Conservation (phyloP, 1,140 invertebrate species). For the Diorhabda sublineata region DNA sequence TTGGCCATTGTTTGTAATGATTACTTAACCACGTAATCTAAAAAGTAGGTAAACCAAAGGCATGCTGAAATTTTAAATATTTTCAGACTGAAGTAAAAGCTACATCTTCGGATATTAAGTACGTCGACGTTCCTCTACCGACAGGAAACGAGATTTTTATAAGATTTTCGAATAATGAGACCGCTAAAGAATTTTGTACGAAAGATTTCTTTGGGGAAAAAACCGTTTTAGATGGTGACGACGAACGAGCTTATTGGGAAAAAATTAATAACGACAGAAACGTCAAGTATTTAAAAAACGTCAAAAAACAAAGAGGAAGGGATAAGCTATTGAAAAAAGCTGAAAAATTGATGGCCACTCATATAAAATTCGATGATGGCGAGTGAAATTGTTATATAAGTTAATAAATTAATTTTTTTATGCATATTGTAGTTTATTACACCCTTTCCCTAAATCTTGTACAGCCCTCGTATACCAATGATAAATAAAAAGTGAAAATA, state of each 20-base stretch:
- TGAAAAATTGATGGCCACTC: slow-evolving; percentile 57
- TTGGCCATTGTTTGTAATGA: too few relatives aligned
- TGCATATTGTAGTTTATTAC: too few relatives aligned
- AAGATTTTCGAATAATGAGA: slow-evolving; percentile 40
- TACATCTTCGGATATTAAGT: slow-evolving; percentile 42
- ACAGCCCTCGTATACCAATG: too few relatives aligned
- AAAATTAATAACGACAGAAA: slow-evolving; percentile 58
- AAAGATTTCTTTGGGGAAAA: slow-evolving; percentile 30
- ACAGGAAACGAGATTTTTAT: slow-evolving; percentile 40
- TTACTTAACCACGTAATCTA: too few relatives aligned
- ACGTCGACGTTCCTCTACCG: slow-evolving; percentile 46
- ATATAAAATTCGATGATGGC: slow-evolving; percentile 59
- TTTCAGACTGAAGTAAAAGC: slow-evolving; percentile 45
- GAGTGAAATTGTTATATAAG: slow-evolving; percentile 11
- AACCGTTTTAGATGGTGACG: slow-evolving; percentile 50
- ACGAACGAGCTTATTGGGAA: slow-evolving; percentile 62
- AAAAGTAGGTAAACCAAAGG: too few relatives aligned
- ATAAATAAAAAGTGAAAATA: too few relatives aligned
- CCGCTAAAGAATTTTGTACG: slow-evolving; percentile 39
- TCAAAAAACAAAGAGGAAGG: slow-evolving; percentile 55
- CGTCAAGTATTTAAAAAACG: slow-evolving; percentile 52
- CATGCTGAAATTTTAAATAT: slow-evolving; percentile 16
- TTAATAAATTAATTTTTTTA: too few relatives aligned
- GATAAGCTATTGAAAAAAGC: slow-evolving; percentile 62
- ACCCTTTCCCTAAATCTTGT: too few relatives aligned